Base-by-base conservation (phyloP, 2,113 vertebrate species). In the Lophotis ruficrista region DNA sequence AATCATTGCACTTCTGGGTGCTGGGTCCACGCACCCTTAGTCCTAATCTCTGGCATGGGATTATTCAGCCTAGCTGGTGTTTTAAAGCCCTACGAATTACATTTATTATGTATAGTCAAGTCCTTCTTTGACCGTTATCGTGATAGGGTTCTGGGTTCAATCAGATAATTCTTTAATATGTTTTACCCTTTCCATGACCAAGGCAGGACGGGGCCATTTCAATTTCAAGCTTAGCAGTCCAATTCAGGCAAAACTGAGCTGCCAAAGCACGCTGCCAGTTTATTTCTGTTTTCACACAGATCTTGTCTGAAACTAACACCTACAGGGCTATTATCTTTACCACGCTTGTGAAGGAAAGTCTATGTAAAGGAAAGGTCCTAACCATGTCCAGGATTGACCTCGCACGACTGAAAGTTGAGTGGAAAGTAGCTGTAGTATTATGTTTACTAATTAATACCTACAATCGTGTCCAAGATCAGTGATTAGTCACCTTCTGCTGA, bases 371-470 rank as follows among this genome's bases (percentile, higher is more conserved):
- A 64, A 90, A 83, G 35, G 22, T 83, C 48, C 75, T 38, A 35
- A 50, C 31, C 1, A 0, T 28, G 8, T 10, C 73, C 94, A 87
- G 61, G 45, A 60, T 6, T 93, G 94, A 93, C 83, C 75, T 48
- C 1, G 0, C 43, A 7, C 72, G 79, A 92, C 94, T 94, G 79
- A 62, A 69, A 79, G 75, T 0, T 33, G 50, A 86, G 75, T 80
- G 75, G 75, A 87, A 94, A 95, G 75, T 65, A 93, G 73, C 82
- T 94, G 90, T 20, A 71, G 65, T 31, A 25, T 76, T 90, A 69
- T 8, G 2, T 76, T 75, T 76, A 92, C 76, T 88, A 61, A 30
- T 88, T 68, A 64, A 80, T 48, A 48, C 45, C 75, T 43, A 71
- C 64, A 79, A 1, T 22, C 72, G 53, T 15, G 38, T 24, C 71